Conservation (phyloP, 2,797 vertebrate species). For the Labeo calbasu region DNA sequence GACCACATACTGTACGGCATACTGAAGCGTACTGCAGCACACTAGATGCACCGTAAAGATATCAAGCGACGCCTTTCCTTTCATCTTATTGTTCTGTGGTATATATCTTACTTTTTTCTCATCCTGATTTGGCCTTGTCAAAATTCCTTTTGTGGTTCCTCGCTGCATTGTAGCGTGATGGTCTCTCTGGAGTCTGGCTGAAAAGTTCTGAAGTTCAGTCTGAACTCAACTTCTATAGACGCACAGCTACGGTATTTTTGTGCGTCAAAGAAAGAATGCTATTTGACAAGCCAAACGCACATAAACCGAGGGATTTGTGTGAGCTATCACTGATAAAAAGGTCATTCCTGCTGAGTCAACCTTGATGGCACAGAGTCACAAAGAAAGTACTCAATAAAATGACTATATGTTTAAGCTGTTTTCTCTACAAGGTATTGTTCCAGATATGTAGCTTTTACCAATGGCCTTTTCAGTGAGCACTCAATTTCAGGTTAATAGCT, state of each 20-base stretch:
- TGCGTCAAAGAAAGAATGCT: not conserved
- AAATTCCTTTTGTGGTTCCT: constrained; percentile 23
- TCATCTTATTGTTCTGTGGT: constrained; percentile 32
- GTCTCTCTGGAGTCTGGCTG: constrained; percentile 2
- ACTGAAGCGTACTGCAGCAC: not conserved
- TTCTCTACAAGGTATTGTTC: not conserved
- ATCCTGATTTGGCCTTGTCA: constrained; percentile 19
- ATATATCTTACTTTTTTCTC: not conserved
- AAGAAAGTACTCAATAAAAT: not conserved
- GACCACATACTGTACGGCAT: not conserved
- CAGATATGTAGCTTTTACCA: not conserved
- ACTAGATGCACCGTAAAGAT: not conserved
- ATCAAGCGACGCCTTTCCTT: constrained; percentile 25
- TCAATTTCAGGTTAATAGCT: constrained; percentile 1
- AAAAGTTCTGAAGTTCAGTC: constrained; percentile 10
- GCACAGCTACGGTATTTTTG: not conserved
- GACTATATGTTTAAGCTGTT: not conserved
- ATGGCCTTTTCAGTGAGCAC: not conserved
- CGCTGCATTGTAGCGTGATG: not conserved
- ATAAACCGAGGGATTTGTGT: not conserved
- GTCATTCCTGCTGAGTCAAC: not conserved
- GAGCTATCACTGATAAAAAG: not conserved
- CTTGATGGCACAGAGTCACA: not conserved
- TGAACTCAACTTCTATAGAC: not conserved
- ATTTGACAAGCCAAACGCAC: constrained; percentile 5